A percentile compares a stretch with the other conserved stretches of the same genome.
These are phyloP conservation scores for Scleropages formosus DNA, from an alignment of 2,797 vertebrate species.

Conservation along the genomic window DNA sequence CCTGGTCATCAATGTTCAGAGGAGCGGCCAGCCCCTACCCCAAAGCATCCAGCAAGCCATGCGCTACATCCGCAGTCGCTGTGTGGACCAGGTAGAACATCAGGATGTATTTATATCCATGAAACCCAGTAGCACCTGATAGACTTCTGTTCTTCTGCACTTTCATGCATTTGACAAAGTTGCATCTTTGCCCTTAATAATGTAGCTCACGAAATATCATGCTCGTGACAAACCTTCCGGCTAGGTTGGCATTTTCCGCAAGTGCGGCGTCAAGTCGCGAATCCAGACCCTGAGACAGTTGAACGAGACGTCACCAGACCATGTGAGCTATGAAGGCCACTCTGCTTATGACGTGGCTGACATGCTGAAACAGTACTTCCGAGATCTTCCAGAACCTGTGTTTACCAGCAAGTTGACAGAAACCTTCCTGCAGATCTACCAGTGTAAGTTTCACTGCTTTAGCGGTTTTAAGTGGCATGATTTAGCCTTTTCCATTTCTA, in stretches of 20 bases:
- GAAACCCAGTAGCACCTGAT: neutral
- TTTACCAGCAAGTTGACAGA: slow-evolving; percentile 82
- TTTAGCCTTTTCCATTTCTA: neutral
- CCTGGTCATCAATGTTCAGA: slow-evolving; percentile 71
- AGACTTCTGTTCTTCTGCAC: neutral
- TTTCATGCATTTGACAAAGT: neutral
- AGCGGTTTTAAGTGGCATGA: neutral
- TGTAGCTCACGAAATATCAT: neutral
- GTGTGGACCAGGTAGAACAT: slow-evolving; percentile 74
- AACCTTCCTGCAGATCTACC: slow-evolving; percentile 83
- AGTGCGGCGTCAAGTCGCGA: slow-evolving; percentile 81
- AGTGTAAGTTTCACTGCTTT: slow-evolving; percentile 64
- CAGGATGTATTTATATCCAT: too few species aligned
- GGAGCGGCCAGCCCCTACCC: slow-evolving; percentile 76
- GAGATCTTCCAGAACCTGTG: slow-evolving; percentile 79
- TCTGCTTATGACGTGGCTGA: slow-evolving; percentile 81
- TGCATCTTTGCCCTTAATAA: neutral
- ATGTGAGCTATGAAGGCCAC: slow-evolving; percentile 76
- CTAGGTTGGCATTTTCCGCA: slow-evolving; percentile 83
- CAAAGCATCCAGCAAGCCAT: slow-evolving; percentile 86
- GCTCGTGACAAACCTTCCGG: neutral
- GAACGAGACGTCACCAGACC: slow-evolving; percentile 75
- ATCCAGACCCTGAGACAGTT: slow-evolving; percentile 76
- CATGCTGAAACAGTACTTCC: slow-evolving; percentile 82
- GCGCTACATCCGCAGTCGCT: slow-evolving; percentile 79